Evolutionary conservation across 2,888 invertebrate species (phyloP).

Genomic region (Hirtodrosophila confusa): DNA sequence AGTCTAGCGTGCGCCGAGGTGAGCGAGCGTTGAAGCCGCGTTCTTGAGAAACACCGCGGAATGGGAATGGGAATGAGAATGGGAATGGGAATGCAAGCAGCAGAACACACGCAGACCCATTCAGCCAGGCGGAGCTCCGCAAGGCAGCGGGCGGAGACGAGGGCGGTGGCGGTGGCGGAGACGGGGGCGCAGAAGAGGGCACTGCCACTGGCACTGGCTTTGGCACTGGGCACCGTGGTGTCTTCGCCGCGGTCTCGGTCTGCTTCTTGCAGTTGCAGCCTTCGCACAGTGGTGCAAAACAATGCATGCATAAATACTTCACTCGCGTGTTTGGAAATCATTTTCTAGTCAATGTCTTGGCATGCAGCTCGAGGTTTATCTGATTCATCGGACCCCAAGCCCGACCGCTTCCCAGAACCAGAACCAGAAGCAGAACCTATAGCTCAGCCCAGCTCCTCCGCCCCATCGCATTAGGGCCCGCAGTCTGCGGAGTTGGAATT

Average conservation of each 20-base stretch:
- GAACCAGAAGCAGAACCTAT: conserved; percentile 4
- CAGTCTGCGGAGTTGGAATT: no score
- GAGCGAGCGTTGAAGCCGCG: conserved; percentile 55
- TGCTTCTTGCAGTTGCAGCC: conserved; percentile 69
- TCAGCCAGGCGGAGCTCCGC: conserved; percentile 56
- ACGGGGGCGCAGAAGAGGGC: not conserved
- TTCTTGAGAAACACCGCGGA: conserved; percentile 68
- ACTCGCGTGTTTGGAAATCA: conserved; percentile 82
- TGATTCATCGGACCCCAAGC: conserved; percentile 71
- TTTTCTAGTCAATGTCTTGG: conserved; percentile 82
- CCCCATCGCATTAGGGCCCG: no score
- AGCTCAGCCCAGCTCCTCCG: no score
- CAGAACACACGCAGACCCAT: conserved; percentile 77
- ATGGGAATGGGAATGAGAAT: conserved; percentile 56
- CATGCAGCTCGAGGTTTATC: conserved; percentile 80
- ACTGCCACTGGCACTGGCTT: conserved; percentile 20
- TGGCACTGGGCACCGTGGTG: conserved; percentile 28
- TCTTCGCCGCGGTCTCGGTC: conserved; percentile 77
- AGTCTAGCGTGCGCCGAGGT: conserved; percentile 56
- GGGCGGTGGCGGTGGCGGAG: not conserved
- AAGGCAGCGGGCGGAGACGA: not conserved
- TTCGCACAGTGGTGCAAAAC: conserved; percentile 76
- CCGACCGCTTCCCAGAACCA: conserved; percentile 43
- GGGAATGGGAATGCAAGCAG: conserved; percentile 67
- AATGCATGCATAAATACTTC: conserved; percentile 77